Percentiles rank a stretch among this genome's conserved stretches.
phyloP scores from a whole-genome alignment of 2,113 vertebrate species.

The Cettia cetti region DNA sequence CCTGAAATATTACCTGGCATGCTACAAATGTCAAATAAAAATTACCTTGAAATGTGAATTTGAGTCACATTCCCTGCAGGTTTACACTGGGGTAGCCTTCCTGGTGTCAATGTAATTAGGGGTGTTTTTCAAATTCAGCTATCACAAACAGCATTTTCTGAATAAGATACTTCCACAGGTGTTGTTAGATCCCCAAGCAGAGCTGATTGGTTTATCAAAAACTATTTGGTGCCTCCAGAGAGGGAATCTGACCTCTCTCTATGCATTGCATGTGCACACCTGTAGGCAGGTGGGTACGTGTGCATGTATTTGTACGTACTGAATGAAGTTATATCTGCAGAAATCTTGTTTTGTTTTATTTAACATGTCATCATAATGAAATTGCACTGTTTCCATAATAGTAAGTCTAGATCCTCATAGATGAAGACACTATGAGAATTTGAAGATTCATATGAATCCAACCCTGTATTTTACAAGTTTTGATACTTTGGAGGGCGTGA shows the following conservation, averaged over 20 bases:
- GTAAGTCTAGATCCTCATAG: not conserved
- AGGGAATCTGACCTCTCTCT: not conserved
- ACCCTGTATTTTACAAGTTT: not conserved
- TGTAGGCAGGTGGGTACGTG: not conserved
- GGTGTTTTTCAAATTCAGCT: not conserved
- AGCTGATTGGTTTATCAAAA: not conserved
- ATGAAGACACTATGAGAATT: not conserved
- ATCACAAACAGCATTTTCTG: not conserved
- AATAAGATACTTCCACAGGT: not conserved
- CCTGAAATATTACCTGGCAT: not conserved
- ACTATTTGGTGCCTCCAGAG: not conserved
- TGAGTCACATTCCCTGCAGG: not conserved
- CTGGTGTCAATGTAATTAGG: not conserved
- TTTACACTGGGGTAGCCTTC: not conserved
- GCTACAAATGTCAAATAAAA: not conserved
- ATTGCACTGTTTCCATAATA: not conserved
- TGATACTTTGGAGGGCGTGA: not conserved
- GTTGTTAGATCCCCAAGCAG: not conserved
- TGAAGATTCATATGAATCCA: not conserved
- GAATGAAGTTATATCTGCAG: not conserved
- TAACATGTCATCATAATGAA: not conserved
- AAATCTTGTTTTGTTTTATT: not conserved
- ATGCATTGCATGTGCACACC: not conserved
- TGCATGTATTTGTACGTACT: rapidly evolving
- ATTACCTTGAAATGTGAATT: not conserved